These are phyloP conservation scores for Magallana angulata DNA, from an alignment of 1,140 invertebrate species.

Conservation along the genomic window DNA sequence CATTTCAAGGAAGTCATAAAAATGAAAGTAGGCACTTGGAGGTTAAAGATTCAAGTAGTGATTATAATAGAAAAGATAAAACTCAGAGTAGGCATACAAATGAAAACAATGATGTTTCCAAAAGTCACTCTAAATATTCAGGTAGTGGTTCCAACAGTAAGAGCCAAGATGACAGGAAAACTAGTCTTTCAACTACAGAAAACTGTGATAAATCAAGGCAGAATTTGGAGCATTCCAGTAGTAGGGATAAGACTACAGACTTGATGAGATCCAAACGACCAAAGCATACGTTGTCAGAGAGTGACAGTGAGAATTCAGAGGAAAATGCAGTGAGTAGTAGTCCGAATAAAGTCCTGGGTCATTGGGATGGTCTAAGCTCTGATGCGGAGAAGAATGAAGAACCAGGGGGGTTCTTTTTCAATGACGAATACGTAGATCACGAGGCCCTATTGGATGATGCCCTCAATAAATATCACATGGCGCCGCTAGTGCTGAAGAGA, in stretches of 20 bases:
- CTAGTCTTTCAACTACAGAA: not conserved
- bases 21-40: constrained; percentile 33
- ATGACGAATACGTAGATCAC: constrained; percentile 12
- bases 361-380: not conserved
- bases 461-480: constrained; percentile 24
- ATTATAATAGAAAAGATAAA: not conserved
- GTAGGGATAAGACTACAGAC: not conserved
- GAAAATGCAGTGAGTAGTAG: not conserved
- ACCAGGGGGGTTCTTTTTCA: constrained; percentile 13
- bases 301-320: constrained; percentile 16
- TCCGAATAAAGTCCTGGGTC: not conserved
- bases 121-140: not conserved
- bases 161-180: constrained; percentile 16
- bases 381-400: not conserved
- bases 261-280: not conserved
- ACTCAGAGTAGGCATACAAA: not conserved
- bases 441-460: constrained; percentile 9
- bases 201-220: constrained; percentile 4
- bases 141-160: not conserved
- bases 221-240: not conserved
- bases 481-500: not conserved
- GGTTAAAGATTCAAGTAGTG: not conserved
- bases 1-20: not conserved
- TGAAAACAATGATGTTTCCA: not conserved
- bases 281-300: constrained; percentile 2